Evolutionary conservation across 2,888 invertebrate genomes (phyloP).

Genomic region (Amphipyra tragopoginis): DNA sequence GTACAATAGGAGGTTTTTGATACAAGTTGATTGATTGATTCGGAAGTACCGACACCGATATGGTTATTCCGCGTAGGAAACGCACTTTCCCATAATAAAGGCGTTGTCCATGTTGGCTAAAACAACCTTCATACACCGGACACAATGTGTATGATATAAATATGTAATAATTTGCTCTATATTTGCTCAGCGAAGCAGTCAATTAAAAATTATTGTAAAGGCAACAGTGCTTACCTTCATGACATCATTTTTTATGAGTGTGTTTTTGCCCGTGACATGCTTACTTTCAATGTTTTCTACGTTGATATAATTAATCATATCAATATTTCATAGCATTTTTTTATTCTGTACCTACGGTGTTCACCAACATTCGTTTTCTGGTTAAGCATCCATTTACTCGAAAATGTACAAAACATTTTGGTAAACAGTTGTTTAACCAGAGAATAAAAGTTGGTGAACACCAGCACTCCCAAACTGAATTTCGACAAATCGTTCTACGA

Average conservation of each 20-base stretch:
- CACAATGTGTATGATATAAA: slow-evolving; percentile 9
- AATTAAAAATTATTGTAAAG: slow-evolving; percentile 4
- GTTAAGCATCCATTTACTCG: no score
- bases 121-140: slow-evolving; percentile 40
- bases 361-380: no score
- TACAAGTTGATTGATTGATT: slow-evolving; percentile 4
- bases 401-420: no score
- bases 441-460: no score
- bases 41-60: slow-evolving; percentile 28
- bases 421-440: no score
- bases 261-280: slow-evolving; percentile 1
- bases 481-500: no score
- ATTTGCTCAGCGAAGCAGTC: neutral
- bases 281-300: slow-evolving; percentile 2
- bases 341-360: no score
- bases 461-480: no score
- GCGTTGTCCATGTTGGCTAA: slow-evolving; percentile 4
- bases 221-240: slow-evolving; percentile 3
- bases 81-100: neutral
- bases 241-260: slow-evolving; percentile 3
- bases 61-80: slow-evolving; percentile 17
- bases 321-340: no score
- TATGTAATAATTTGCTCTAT: slow-evolving; percentile 10
- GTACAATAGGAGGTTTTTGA: no score
- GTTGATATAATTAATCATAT: no score